phyloP scores from a whole-genome alignment of 2,797 vertebrate genomes.

The Okamejei kenojei region DNA sequence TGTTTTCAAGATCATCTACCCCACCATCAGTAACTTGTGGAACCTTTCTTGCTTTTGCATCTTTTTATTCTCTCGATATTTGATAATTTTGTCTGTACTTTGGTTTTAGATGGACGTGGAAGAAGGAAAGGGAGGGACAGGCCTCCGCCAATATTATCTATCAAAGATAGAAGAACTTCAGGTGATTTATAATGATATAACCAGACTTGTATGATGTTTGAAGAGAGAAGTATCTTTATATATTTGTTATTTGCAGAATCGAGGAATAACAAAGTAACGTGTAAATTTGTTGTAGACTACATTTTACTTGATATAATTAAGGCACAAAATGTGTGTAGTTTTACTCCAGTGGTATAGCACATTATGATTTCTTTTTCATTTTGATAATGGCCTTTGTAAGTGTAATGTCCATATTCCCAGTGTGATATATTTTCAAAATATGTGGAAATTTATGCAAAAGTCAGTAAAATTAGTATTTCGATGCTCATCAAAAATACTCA shows the following conservation, averaged over 20 bases:
- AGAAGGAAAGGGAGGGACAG: slow-evolving; percentile 82
- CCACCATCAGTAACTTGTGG: neutral
- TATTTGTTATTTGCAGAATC: neutral
- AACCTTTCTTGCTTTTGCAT: neutral
- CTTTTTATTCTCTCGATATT: neutral
- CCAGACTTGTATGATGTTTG: neutral
- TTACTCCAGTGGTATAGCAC: neutral
- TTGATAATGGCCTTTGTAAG: neutral
- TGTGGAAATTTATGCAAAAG: neutral
- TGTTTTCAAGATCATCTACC: neutral
- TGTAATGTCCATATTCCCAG: neutral
- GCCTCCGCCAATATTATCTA: slow-evolving; percentile 89
- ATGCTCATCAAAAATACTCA: neutral
- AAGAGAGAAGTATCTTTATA: neutral
- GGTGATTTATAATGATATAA: slow-evolving; percentile 55
- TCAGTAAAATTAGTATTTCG: neutral
- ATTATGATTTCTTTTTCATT: neutral
- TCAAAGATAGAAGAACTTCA: slow-evolving; percentile 97
- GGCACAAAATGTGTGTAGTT: neutral
- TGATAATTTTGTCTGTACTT: neutral
- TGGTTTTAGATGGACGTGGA: slow-evolving; percentile 84
- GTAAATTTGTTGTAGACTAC: neutral
- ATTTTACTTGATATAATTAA: slow-evolving; percentile 10
- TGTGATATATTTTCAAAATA: neutral
- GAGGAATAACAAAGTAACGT: neutral